Conservation (phyloP, 2,888 invertebrate species). For the Eristalis intricaria region DNA sequence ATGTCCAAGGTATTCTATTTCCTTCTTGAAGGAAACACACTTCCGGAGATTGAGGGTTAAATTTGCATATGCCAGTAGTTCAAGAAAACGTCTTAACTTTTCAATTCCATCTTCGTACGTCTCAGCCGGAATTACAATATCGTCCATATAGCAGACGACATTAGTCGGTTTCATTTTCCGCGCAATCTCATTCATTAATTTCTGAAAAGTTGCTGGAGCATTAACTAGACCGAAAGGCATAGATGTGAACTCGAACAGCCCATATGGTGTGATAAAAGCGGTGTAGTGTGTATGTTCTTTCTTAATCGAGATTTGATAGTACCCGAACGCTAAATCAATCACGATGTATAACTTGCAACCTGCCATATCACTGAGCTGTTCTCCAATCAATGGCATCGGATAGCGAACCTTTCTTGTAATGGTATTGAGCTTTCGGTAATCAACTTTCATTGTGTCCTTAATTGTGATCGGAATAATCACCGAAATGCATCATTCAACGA, state of each 20-base stretch:
- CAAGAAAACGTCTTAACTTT: neutral
- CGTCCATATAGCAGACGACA: conserved; percentile 9
- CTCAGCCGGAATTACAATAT: neutral
- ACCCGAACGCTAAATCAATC: neutral
- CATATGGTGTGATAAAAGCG: too few species aligned
- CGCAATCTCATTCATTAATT: too few species aligned
- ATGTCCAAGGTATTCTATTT: conserved; percentile 10
- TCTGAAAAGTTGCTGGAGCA: too few species aligned
- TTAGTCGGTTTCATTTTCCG: neutral
- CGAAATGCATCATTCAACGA: too few species aligned
- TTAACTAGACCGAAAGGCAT: too few species aligned
- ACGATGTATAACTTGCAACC: too few species aligned
- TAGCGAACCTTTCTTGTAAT: too few species aligned
- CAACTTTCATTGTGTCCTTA: neutral
- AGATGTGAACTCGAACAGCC: too few species aligned
- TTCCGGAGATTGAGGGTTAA: neutral
- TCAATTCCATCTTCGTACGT: neutral
- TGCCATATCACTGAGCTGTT: too few species aligned
- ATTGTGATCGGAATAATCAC: neutral
- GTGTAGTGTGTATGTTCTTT: neutral
- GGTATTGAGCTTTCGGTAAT: too few species aligned
- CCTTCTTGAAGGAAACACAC: neutral
- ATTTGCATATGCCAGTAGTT: neutral
- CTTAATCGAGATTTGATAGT: conserved; percentile 32
- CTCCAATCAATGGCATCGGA: too few species aligned